Evolutionary conservation across 1,140 invertebrate species (phyloP), one percentile per base, ranked within the genome.

Genomic region (Heliconius hermathena): DNA sequence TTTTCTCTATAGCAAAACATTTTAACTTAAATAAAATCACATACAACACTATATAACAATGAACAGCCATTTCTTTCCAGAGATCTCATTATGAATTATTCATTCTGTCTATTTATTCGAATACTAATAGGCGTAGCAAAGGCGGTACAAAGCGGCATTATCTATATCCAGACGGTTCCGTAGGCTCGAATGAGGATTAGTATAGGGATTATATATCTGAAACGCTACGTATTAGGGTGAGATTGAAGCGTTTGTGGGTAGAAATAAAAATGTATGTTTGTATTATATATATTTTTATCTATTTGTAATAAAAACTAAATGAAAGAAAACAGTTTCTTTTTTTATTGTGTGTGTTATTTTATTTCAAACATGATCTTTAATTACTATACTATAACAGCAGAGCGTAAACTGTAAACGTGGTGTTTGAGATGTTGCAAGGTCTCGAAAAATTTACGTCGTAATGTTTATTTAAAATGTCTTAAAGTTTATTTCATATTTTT

Each of bases 121-220:
- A 49, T 74, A 74, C 46, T 74, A 57, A 74, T 74, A 57, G 36
- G 52, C 72, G n/a, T 78, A 78, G 66, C 71, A 78, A 73, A 54
- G 77, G 76, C 41, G 70, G 66, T 72, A 72, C 26, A 20, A 52
- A 71, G 20, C 29, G n/a, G 54, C 70, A 74, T 78, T 78, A 78
- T 73, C 26, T 74, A 71, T 78, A 78, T 78, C 72, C n/a, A 78
- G 77, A 78, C 72, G 57, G 72, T 78, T 74, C 54, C 73, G 41
- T 74, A 74, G 77, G 72, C 72, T 78, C 77, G 72, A 74, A 78
- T 78, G 54, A 41, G 77, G 77, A 73, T 78, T 78, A 78, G 70
- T 52, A 8, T 38, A 22, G 54, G 77, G 77, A 78, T 78, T 78
- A 78, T 71, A 78, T 77, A 77, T 78, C 72, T 74, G 72, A 72